phyloP scores from a whole-genome alignment of 2,797 vertebrate species.

The Menidia menidia region DNA sequence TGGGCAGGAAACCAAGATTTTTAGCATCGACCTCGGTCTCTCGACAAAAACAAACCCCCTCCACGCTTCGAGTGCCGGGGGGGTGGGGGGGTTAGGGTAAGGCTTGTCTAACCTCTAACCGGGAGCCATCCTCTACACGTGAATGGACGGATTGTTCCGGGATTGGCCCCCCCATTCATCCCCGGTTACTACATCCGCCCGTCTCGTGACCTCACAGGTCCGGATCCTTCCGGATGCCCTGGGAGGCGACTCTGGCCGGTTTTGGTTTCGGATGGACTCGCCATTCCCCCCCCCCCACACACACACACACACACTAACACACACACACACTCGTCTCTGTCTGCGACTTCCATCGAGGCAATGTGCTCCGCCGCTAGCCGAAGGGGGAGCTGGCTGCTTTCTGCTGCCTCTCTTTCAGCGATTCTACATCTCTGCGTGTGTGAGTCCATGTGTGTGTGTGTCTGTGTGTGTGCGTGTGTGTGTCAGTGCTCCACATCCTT shows the following conservation, averaged over 20 bases:
- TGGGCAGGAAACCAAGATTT: constrained; percentile 30
- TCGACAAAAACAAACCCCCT: constrained; percentile 50
- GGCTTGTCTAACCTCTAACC: constrained; percentile 70
- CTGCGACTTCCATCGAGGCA: constrained; percentile 65
- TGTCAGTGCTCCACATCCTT: constrained; percentile 40
- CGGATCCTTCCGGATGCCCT: constrained; percentile 56
- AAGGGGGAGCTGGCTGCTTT: constrained; percentile 62
- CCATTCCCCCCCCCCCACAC: constrained; percentile 44
- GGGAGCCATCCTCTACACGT: constrained; percentile 72
- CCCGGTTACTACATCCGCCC: constrained; percentile 52
- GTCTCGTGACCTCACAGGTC: constrained; percentile 74
- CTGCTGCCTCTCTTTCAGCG: constrained; percentile 56
- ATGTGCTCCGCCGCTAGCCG: constrained; percentile 54
- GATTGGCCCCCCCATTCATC: constrained; percentile 50
- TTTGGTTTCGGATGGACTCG: constrained; percentile 69
- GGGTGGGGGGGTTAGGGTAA: constrained; percentile 37
- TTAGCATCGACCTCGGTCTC: constrained; percentile 2
- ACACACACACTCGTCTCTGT: too few species aligned
- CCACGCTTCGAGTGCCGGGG: constrained; percentile 18
- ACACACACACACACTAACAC: too few species aligned
- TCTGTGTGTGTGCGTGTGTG: constrained; percentile 5
- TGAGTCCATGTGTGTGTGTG: too few species aligned
- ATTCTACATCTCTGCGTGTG: constrained; percentile 34
- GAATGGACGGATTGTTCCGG: constrained; percentile 75
- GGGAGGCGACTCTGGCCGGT: constrained; percentile 60